A percentile compares a stretch with the other conserved stretches of the same genome.
These are phyloP conservation scores for Microctenopoma steveboyesi DNA, from an alignment of 2,797 vertebrate genomes.

Conservation along the genomic window DNA sequence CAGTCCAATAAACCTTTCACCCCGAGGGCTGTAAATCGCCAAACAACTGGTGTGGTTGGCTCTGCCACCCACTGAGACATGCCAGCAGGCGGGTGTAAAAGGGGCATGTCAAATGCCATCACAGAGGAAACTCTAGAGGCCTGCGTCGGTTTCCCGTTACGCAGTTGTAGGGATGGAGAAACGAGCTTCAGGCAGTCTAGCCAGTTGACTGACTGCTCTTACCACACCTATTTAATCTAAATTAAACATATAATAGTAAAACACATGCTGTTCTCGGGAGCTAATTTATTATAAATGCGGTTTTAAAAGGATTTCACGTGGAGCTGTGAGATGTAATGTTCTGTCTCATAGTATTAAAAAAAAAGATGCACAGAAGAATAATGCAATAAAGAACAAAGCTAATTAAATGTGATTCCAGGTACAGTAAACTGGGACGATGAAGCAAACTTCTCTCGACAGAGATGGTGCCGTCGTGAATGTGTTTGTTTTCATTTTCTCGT, in stretches of 20 bases:
- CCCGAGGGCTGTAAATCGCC: slow-evolving; percentile 77
- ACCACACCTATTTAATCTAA: not conserved
- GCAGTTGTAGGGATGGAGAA: slow-evolving; percentile 28
- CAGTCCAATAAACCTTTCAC: slow-evolving; percentile 82
- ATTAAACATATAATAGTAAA: too few species aligned
- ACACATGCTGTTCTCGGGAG: too few species aligned
- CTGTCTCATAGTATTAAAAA: too few species aligned
- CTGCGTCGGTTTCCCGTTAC: slow-evolving; percentile 31
- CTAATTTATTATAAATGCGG: not conserved
- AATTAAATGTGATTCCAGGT: too few species aligned
- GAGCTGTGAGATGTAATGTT: too few species aligned
- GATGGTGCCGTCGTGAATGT: slow-evolving; percentile 4
- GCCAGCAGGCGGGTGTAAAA: slow-evolving; percentile 74
- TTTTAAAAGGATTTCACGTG: not conserved
- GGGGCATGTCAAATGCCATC: slow-evolving; percentile 81
- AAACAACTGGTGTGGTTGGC: slow-evolving; percentile 81
- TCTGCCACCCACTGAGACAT: slow-evolving; percentile 83
- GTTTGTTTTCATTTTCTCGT: not conserved
- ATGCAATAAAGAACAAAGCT: too few species aligned
- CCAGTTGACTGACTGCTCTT: not conserved
- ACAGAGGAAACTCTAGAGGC: slow-evolving; percentile 80
- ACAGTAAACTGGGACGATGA: not conserved
- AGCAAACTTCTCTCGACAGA: too few species aligned
- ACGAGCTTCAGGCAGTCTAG: slow-evolving; percentile 25
- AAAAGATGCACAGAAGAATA: too few species aligned